Evolutionary conservation across 2,113 vertebrate species (phyloP), one percentile per base, ranked within the genome.

Genomic region (Hypomesus transpacificus): DNA sequence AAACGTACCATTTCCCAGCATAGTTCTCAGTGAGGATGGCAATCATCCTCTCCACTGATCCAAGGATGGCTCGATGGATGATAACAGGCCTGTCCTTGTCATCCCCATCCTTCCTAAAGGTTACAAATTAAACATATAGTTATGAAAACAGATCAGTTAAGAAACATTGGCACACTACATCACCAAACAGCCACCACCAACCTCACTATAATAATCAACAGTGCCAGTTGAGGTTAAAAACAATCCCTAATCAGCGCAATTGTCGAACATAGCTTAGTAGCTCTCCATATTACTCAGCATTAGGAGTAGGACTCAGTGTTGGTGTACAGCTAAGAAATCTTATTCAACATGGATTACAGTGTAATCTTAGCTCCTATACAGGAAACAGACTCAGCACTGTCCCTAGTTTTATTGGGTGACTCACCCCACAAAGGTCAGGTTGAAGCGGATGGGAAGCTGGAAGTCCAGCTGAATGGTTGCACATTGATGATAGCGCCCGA

Each of bases 381-480:
- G 31, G 39, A 50, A 46, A 50, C n/a, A 65, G 34, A 50, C 20
- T 46, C 20, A 50, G 63, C 31, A 22, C 14, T 65, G 4, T 65
- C 18, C 4, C 31, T 20, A 21, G 26, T 81, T 69, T 67, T 62
- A 81, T 73, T 51, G 20, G 58, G 68, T 73, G 71, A 92, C 95
- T 95, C 87, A 99, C 96, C 95, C 94, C 58, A 96, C 93, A 14
- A 95, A 98, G 4, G 93, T 94, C 70, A 99, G 93, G 74, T 95
- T 93, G 87, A 98, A 97, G 63, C 95, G 91, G 79, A 95, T 87
- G 1, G 97, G 96, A 9, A 99, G 91, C 71, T 99, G 97, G 87
- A 99, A 98, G 89, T 99, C 97, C 71, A 99, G 92, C 22, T 99
- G 97, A 83, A 98, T 93, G 60, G 97, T 98, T 57, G 95, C 96